Percentiles rank a stretch among this genome's conserved stretches.
Evolutionary conservation across 2,888 invertebrate genomes (phyloP).

Genomic region (Mylabris sibirica): DNA sequence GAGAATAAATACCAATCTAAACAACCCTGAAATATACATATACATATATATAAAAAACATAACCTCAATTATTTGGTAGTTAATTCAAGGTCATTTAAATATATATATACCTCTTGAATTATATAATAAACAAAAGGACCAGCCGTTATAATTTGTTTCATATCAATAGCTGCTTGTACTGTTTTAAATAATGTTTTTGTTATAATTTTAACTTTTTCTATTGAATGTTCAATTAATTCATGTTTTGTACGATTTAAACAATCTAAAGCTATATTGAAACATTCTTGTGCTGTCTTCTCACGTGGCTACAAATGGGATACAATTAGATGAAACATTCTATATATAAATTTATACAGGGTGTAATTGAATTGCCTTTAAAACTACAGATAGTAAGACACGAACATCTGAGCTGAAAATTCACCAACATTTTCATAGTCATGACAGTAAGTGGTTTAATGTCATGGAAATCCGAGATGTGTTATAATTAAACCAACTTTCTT

Average conservation of each 20-base stretch:
- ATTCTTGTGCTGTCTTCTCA: conserved; percentile 70
- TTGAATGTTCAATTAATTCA: conserved; percentile 69
- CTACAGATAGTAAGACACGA: too few relatives aligned
- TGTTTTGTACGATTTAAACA: conserved; percentile 70
- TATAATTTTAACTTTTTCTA: conserved; percentile 75
- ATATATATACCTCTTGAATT: conserved; percentile 81
- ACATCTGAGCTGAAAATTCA: too few relatives aligned
- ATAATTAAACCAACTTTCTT: too few relatives aligned
- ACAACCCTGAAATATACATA: conserved; percentile 55
- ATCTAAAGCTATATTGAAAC: conserved; percentile 77
- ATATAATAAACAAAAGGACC: conserved; percentile 90
- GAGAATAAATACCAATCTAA: conserved; percentile 66
- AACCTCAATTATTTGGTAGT: not conserved
- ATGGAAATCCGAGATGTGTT: too few relatives aligned
- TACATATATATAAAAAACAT: conserved; percentile 7
- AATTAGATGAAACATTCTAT: too few relatives aligned
- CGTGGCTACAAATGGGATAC: conserved; percentile 60
- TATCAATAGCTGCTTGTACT: conserved; percentile 81
- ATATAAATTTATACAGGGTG: too few relatives aligned
- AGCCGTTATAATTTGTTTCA: conserved; percentile 81
- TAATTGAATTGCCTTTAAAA: too few relatives aligned
- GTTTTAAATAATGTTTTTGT: conserved; percentile 75
- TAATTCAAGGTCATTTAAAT: not conserved
- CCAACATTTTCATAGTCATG: too few relatives aligned
- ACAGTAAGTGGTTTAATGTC: too few relatives aligned